phyloP scores from a whole-genome alignment of 2,113 vertebrate genomes.

The Dolichotis patagonum region DNA sequence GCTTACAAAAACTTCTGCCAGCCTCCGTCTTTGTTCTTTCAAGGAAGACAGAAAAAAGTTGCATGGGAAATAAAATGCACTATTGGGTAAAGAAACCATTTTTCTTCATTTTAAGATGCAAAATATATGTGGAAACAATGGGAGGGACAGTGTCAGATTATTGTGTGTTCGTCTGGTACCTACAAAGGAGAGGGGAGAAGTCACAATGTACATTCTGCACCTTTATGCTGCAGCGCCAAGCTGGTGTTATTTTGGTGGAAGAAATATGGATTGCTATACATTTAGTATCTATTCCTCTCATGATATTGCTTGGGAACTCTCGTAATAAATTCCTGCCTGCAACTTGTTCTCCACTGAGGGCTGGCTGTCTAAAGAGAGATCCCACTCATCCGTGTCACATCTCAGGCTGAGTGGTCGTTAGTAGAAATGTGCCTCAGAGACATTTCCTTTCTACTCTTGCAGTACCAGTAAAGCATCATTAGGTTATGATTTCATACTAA shows the following conservation, averaged over 20 bases:
- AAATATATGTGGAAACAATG: background rate
- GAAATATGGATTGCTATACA: background rate
- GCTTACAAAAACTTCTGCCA: background rate
- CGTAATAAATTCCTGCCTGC: background rate
- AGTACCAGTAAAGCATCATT: background rate
- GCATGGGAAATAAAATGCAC: background rate
- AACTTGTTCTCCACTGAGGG: background rate
- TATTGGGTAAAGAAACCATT: background rate
- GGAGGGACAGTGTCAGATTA: background rate
- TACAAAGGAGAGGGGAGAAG: background rate
- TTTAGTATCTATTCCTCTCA: background rate
- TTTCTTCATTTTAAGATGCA: background rate
- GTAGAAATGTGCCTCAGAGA: background rate
- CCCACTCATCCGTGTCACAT: background rate
- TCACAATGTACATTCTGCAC: background rate
- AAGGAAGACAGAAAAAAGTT: background rate
- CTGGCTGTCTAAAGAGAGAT: background rate
- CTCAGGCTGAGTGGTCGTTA: background rate
- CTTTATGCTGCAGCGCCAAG: background rate
- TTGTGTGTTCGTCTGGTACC: background rate
- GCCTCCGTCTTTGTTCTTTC: background rate
- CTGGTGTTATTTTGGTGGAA: background rate
- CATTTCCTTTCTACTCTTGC: background rate
- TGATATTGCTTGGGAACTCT: background rate
- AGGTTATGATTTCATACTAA: background rate